Evolutionary conservation across 2,888 invertebrate genomes (phyloP).

Genomic region (Cotesia congregata): DNA sequence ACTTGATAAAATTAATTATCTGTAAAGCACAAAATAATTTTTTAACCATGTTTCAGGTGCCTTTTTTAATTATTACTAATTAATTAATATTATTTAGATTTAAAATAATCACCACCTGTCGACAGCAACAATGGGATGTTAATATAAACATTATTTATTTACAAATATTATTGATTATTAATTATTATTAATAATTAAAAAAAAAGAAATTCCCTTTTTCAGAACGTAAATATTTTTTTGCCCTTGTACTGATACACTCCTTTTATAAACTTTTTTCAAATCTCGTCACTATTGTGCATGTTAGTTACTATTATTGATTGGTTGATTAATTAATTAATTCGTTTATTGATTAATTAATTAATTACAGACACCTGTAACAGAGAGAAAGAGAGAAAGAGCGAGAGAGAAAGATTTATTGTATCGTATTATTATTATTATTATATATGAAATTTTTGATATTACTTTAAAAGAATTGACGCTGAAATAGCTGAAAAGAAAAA

Average conservation of each 20-base stretch:
- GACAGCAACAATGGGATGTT: slow-evolving; percentile 45
- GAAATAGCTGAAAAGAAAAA: not conserved
- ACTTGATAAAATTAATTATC: slow-evolving; percentile 9
- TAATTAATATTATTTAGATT: slow-evolving; percentile 35
- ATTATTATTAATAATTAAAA: not conserved
- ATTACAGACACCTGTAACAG: not conserved
- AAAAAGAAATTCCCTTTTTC: slow-evolving; percentile 36
- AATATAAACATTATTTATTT: slow-evolving; percentile 19
- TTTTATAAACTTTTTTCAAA: not conserved
- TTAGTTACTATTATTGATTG: not conserved
- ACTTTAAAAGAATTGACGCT: no score
- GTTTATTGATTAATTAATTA: not conserved
- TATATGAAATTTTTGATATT: not conserved
- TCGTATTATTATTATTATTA: not conserved
- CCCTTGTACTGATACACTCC: slow-evolving; percentile 8
- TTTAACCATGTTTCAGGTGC: not conserved
- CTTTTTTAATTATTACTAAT: slow-evolving; percentile 23
- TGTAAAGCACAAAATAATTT: not conserved
- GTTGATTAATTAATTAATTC: not conserved
- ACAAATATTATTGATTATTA: not conserved
- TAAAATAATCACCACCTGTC: slow-evolving; percentile 51
- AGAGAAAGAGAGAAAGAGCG: not conserved
- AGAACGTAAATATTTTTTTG: slow-evolving; percentile 17
- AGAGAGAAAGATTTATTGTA: not conserved
- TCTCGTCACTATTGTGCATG: not conserved